A percentile compares a stretch with the other conserved stretches of the same genome.
Evolutionary conservation across 2,797 vertebrate species (phyloP).

Genomic region (Chrysocyon brachyurus): DNA sequence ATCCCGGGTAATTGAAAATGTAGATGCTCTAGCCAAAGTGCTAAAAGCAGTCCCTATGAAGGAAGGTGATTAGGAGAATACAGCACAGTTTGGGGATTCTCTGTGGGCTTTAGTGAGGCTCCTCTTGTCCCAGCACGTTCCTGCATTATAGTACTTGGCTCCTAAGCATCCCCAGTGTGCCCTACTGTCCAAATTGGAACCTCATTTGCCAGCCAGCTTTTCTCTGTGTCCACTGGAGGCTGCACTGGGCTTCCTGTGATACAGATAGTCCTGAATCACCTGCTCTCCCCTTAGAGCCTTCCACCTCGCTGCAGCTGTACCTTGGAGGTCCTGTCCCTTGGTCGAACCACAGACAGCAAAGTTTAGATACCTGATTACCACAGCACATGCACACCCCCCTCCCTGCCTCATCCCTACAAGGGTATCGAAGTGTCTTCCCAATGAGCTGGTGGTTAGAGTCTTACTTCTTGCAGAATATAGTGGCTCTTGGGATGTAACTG

Average conservation of each 20-base stretch:
- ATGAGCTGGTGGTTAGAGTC: background rate
- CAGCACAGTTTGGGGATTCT: background rate
- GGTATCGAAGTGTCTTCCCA: background rate
- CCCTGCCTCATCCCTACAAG: background rate
- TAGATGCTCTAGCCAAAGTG: background rate
- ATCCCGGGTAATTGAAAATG: background rate
- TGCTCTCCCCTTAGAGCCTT: background rate
- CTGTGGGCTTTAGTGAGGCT: background rate
- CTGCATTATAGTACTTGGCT: background rate
- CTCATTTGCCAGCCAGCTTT: background rate
- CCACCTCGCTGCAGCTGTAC: background rate
- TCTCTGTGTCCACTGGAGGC: background rate
- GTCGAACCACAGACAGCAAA: background rate
- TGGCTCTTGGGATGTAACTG: background rate
- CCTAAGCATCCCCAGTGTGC: background rate
- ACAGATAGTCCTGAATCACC: background rate
- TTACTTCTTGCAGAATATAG: background rate
- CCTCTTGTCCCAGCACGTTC: background rate
- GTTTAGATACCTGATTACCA: background rate
- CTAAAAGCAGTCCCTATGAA: constrained; percentile 7
- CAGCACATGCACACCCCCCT: background rate
- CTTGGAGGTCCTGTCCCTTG: background rate
- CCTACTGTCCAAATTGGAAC: background rate
- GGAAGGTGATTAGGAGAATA: background rate
- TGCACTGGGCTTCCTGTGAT: background rate